These are phyloP conservation scores for Ylistrum balloti DNA, from an alignment of 1,140 invertebrate species.

Conservation along the genomic window DNA sequence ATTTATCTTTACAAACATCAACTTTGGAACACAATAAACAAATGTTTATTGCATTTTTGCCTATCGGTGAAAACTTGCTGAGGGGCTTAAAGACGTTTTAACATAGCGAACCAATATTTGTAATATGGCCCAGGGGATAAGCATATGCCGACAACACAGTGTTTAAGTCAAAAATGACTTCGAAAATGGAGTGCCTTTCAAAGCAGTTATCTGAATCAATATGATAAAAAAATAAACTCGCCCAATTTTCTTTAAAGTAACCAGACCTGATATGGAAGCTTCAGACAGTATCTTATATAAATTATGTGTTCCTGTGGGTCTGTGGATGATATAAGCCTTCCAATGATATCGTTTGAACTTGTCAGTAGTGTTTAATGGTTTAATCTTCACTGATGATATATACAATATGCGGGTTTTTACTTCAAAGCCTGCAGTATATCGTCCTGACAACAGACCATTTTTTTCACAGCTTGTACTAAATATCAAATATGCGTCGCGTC, in stretches of 20 bases:
- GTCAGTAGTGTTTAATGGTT: no score
- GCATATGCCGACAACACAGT: neutral
- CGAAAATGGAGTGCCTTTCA: neutral
- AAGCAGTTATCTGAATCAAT: neutral
- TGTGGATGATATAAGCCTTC: no score
- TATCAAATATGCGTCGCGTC: no score
- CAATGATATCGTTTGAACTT: no score
- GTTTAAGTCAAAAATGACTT: neutral
- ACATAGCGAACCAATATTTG: neutral
- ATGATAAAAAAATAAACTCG: neutral
- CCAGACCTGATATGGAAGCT: neutral
- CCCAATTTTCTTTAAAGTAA: neutral
- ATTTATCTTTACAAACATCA: neutral
- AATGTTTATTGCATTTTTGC: neutral
- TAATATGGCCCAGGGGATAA: neutral
- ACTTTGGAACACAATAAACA: neutral
- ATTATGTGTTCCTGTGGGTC: no score
- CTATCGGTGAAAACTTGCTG: neutral
- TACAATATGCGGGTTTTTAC: no score
- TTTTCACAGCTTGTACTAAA: no score
- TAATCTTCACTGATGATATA: no score
- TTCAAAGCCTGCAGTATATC: no score
- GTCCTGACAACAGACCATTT: no score
- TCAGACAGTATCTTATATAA: no score
- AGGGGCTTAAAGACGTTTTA: neutral